Percentiles rank a stretch among this genome's conserved stretches.
These are phyloP conservation scores for Teleopsis dalmanni DNA, from an alignment of 1,140 invertebrate species.

Conservation along the genomic window DNA sequence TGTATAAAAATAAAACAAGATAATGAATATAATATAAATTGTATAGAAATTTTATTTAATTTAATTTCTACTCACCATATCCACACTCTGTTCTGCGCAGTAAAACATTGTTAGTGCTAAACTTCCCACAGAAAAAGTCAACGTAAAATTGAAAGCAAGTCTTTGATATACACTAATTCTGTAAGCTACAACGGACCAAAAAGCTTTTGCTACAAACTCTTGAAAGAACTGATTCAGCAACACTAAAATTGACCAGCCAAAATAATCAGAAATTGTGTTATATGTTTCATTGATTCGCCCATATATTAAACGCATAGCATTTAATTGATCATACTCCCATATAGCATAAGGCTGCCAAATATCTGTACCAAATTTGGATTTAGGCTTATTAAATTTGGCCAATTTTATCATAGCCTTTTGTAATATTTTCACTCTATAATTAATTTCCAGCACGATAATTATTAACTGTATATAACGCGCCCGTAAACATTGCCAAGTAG, in stretches of 20 bases:
- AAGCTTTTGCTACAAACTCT: too few species aligned
- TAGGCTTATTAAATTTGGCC: slow-evolving; percentile 15
- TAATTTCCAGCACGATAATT: slow-evolving; percentile 23
- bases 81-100: too few species aligned
- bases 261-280: slow-evolving; percentile 23
- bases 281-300: slow-evolving; percentile 30
- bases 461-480: slow-evolving; percentile 13
- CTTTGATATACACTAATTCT: too few species aligned
- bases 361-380: slow-evolving; percentile 10
- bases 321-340: slow-evolving; percentile 23
- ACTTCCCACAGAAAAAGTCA: too few species aligned
- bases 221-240: too few species aligned
- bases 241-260: slow-evolving; percentile 36
- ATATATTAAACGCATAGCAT: slow-evolving; percentile 23
- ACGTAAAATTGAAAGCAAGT: too few species aligned
- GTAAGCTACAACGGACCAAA: too few species aligned
- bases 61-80: too few species aligned
- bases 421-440: slow-evolving; percentile 18
- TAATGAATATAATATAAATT: too few species aligned
- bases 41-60: too few species aligned
- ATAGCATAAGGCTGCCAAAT: slow-evolving; percentile 27
- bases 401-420: slow-evolving; percentile 11
- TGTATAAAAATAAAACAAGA: too few species aligned
- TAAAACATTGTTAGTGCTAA: too few species aligned
- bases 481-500: background rate